Conservation (phyloP, 35 echinoderm and acorn worm species). For the Anneissia japonica region DNA sequence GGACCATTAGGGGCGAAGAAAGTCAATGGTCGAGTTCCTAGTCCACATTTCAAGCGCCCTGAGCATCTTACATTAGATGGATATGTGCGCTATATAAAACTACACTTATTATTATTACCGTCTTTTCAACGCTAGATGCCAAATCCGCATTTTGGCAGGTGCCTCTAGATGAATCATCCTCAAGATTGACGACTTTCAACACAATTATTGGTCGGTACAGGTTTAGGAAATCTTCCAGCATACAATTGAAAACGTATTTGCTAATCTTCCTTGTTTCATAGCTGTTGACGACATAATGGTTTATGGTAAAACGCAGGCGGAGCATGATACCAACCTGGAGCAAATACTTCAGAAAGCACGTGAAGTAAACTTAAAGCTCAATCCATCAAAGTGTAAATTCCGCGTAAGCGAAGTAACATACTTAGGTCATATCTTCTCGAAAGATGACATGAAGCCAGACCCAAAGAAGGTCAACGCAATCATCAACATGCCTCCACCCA, state of each 20-base stretch:
- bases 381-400: constrained; percentile 51
- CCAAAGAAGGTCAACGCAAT: constrained; percentile 44
- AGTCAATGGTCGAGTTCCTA: too few species aligned
- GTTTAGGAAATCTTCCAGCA: constrained; percentile 25
- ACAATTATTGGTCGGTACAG: constrained; percentile 22
- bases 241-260: constrained; percentile 38
- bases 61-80: too few species aligned
- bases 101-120: too few species aligned
- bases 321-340: constrained; percentile 36
- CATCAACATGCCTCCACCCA: constrained; percentile 45
- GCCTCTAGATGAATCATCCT: constrained; percentile 6
- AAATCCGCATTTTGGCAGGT: neutral
- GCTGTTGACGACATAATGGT: constrained; percentile 34
- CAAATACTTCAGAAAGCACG: constrained; percentile 30
- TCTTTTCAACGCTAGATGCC: neutral
- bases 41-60: too few species aligned
- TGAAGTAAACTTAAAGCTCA: constrained; percentile 41
- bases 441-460: constrained; percentile 41
- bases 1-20: too few species aligned
- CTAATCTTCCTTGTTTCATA: constrained; percentile 27
- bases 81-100: too few species aligned
- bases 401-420: constrained; percentile 38
- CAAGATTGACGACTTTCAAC: constrained; percentile 24
- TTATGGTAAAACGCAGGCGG: constrained; percentile 2
- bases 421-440: constrained; percentile 58